Evolutionary conservation across 2,888 invertebrate genomes (phyloP), one percentile per base, ranked within the genome.

Genomic region (Drosophila rubida): DNA sequence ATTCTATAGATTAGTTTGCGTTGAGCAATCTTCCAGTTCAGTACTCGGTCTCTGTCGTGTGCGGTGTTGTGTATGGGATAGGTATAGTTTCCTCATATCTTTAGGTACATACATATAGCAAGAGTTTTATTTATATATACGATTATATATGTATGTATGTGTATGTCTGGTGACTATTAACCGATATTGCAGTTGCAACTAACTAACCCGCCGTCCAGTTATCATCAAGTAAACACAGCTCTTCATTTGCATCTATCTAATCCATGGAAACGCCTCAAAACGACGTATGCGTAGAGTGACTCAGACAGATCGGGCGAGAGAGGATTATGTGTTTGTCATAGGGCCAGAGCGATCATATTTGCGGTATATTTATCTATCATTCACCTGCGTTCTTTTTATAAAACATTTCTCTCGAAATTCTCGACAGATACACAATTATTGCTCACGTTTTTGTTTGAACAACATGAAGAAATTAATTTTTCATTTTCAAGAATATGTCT

Each of bases 1-100:
- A 76, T 87, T 85, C 88, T 85, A 85, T 87, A 85, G 84, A 85
- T 87, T 88, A 85, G 84, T 85, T 85, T 88, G 88, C 84, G 76
- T 88, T 88, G 72, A 88, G 88, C 84, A 88, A 88, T 88, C 89
- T 88, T 85, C 84, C 84, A 85, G 84, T 85, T 85, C 84, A 88
- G 84, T 85, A 69, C 88, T 84, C 82, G 77, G 67, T 83, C 74
- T 72, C 66, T 78, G 54, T 71, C 73, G 85, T 84, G 82, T 71
- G 88, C 69, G 81, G 79, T 72, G 84, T 73, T 64, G 81, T 85
- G 80, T 75, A 44, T 60, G 41, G 67, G 57, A 64, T 86, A 87
- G 87, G 87, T 87, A 65, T 35, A 23, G 49, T 8, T 35, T 54
- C 35, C 13, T 35, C 23, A 53, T 54, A 49, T 62, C 54, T 35